phyloP scores from a whole-genome alignment of 1,140 invertebrate species.

The Bombus cullumanus region DNA sequence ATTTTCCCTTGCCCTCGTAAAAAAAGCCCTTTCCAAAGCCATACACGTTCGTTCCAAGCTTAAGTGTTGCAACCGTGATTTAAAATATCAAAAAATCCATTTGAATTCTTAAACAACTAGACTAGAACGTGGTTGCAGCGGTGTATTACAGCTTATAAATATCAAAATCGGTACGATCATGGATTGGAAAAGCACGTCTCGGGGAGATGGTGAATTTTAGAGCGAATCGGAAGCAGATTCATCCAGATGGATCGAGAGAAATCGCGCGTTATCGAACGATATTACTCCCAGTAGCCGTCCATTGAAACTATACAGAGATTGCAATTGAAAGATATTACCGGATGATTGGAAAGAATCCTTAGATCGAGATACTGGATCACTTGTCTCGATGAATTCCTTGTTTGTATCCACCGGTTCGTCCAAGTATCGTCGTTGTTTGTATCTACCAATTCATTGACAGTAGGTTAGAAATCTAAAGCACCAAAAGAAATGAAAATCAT shows the following conservation, averaged over 20 bases:
- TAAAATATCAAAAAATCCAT: not conserved
- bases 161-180: not conserved
- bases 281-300: not conserved
- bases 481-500: no score
- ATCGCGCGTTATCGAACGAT: not conserved
- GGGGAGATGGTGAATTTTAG: not conserved
- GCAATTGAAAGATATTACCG: not conserved
- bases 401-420: no score
- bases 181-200: not conserved
- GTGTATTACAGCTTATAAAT: not conserved
- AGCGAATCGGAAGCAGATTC: no score
- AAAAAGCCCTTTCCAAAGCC: not conserved
- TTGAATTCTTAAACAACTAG: not conserved
- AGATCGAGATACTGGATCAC: no score
- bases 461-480: no score
- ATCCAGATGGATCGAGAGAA: not conserved
- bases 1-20: conserved; percentile 45
- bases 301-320: not conserved
- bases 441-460: no score
- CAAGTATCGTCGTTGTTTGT: no score
- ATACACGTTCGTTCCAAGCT: not conserved
- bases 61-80: not conserved
- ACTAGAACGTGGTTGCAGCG: not conserved
- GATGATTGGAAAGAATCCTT: no score
- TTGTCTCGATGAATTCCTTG: no score